phyloP scores from a whole-genome alignment of 2,113 vertebrate genomes.

The Grammomys dolichurus region DNA sequence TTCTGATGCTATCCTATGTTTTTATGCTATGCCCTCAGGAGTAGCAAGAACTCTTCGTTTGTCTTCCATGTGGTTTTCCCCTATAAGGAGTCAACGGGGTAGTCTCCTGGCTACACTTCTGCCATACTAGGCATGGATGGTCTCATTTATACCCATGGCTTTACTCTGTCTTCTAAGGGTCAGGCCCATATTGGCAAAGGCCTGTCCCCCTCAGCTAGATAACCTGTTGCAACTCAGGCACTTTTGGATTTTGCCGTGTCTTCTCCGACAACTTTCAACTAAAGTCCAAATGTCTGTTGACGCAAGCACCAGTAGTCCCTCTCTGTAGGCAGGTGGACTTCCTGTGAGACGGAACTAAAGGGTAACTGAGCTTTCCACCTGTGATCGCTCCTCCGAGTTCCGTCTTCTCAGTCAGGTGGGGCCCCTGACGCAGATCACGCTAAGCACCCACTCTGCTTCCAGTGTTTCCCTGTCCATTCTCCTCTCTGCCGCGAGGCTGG shows the following conservation, averaged over 20 bases:
- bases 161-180: too few species aligned
- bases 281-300: neutral
- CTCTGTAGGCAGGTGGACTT: fast-evolving
- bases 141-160: neutral
- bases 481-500: neutral
- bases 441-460: neutral
- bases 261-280: neutral
- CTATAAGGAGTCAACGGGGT: neutral
- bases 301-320: fast-evolving
- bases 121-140: neutral
- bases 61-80: neutral
- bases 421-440: fast-evolving
- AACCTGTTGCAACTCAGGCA: neutral
- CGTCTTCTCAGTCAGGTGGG: neutral
- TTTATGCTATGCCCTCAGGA: neutral
- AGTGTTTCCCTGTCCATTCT: neutral
- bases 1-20: neutral
- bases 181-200: neutral
- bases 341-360: neutral
- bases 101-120: fast-evolving
- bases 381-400: neutral
- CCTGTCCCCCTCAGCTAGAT: neutral
- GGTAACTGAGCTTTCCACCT: too few species aligned
- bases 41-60: fast-evolving
- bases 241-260: fast-evolving